Evolutionary conservation across 2,888 invertebrate genomes (phyloP), one percentile per base, ranked within the genome.

Genomic region (Ferrisia virgata): DNA sequence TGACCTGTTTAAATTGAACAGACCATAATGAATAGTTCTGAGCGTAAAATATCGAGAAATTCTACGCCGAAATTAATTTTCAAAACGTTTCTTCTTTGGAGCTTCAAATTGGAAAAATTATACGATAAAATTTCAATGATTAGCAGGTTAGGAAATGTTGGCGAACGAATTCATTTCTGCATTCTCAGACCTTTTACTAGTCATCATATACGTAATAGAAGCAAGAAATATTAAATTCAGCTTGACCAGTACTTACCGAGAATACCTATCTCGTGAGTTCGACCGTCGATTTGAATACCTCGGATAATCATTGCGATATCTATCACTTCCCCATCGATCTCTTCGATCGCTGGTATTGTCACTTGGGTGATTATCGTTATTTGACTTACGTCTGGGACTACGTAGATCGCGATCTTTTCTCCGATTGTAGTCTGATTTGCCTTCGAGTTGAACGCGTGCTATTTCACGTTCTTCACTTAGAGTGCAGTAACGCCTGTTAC

Each of bases 151-250:
- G 8, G 8, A 18, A 18, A 15, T n/a, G n/a, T 18, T 13, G 11
- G 36, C 47, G 36, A 53, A 78, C 83, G 83, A 83, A 47, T 76
- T 76, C 47, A 78, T 40, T 84, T 39, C 33, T 15, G 31, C 31
- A 78, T 84, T 58, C 43, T 84, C 83, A 83, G 58, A 83, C 84
- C 84, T 64, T 84, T 84, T 79, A 79, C 79, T 79, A 84, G 28
- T 84, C 82, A 69, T 82, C 82, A 82, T 82, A 28, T 25, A n/a
- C 25, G 13, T 31, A 40, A 13, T 31, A 18, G 11, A 25, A 13
- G n/a, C 18, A 25, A 36, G 72, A n/a, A 40, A 5, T 13, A 13
- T 53, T 22, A 64, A 28, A 80, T 15, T 31, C 11, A 28, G 11
- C 1, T 33, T 33, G 6, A 4, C 11, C 2, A 31, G 31, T 11